Evolutionary conservation across 2,113 vertebrate species (phyloP).

Genomic region (Petromus typicus): DNA sequence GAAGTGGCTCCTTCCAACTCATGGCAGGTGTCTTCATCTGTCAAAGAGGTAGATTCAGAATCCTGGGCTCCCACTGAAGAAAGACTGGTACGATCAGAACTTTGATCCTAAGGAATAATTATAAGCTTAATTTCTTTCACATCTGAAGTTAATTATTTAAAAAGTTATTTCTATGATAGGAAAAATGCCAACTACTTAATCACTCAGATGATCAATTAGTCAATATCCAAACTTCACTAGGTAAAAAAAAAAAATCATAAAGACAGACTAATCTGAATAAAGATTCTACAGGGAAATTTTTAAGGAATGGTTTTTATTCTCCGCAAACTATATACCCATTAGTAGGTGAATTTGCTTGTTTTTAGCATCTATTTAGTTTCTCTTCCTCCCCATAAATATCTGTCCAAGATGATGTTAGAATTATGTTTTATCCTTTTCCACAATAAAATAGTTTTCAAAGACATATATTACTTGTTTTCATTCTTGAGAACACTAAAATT

Average conservation of each 20-base stretch:
- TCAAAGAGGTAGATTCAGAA: slow-evolving; percentile 94
- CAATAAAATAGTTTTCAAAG: no score
- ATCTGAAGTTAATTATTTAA: slow-evolving; percentile 68
- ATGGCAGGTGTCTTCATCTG: slow-evolving; percentile 91
- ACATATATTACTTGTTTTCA: slow-evolving; percentile 7
- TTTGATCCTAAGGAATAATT: slow-evolving; percentile 91
- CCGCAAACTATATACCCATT: not conserved
- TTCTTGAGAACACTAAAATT: slow-evolving; percentile 30
- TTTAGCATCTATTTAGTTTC: slow-evolving; percentile 10
- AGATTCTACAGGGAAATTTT: not conserved
- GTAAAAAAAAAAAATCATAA: not conserved
- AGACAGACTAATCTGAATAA: not conserved
- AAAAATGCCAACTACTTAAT: slow-evolving; percentile 39
- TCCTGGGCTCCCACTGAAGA: slow-evolving; percentile 95
- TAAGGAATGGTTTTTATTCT: slow-evolving; percentile 1
- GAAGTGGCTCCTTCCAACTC: slow-evolving; percentile 92
- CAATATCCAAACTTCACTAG: slow-evolving; percentile 15
- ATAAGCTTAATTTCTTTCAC: slow-evolving; percentile 76
- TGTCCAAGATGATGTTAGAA: slow-evolving; percentile 8
- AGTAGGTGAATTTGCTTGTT: not conserved
- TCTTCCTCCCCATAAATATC: slow-evolving; percentile 8
- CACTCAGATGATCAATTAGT: slow-evolving; percentile 35
- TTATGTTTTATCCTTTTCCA: slow-evolving; percentile 33
- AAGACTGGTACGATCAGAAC: slow-evolving; percentile 94
- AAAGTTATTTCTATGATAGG: slow-evolving; percentile 60